Base-by-base conservation (phyloP, 2,113 vertebrate species). In the Dasypus novemcinctus region DNA sequence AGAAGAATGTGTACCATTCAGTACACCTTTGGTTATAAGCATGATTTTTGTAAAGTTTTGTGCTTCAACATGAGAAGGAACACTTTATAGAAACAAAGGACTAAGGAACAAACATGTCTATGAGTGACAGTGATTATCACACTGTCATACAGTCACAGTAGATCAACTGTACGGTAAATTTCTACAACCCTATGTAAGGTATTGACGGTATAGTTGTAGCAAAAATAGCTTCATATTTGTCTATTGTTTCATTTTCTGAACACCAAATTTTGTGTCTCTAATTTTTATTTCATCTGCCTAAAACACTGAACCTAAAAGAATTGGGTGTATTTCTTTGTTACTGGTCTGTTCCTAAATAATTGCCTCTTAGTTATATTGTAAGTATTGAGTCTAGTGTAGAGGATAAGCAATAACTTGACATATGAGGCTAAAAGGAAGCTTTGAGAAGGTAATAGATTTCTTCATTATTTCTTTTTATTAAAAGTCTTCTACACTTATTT, bases 181-280 rank as follows among this genome's bases (percentile, higher is more conserved):
- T 33, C 5, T 80, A 57, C 33, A 86, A 18, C 23, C 2, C 10
- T 59, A 4, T 33, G 3, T 41, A n/a, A 54, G 18, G 10, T 83
- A 71, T 57, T 7, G 27, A 41, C n/a, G 13, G 33, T 18, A 64
- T 29, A 86, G 18, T 83, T 83, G 2, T 41, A 61, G 63, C 13
- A 74, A 43, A 43, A 84, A 54, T 0, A 64, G 18, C 6, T 46
- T 75, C 2, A 0, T 63, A 3, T 57, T 82, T 61, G 12, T 41
- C 25, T n/a, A 33, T 38, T 81, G 4, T 71, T 95, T 81, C 79
- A 11, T 68, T 94, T 89, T 87, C 68, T 86, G n/a, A 76, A 78
- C 84, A 57, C 29, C 11, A 87, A 75, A 29, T 80, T 71, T 20
- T 1, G 17, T 59, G 76, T 96, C 36, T 84, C 13, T 82, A 49